These are phyloP conservation scores for Scelioninae gen. 1 DNA, from an alignment of 2,888 invertebrate species.

Conservation along the genomic window DNA sequence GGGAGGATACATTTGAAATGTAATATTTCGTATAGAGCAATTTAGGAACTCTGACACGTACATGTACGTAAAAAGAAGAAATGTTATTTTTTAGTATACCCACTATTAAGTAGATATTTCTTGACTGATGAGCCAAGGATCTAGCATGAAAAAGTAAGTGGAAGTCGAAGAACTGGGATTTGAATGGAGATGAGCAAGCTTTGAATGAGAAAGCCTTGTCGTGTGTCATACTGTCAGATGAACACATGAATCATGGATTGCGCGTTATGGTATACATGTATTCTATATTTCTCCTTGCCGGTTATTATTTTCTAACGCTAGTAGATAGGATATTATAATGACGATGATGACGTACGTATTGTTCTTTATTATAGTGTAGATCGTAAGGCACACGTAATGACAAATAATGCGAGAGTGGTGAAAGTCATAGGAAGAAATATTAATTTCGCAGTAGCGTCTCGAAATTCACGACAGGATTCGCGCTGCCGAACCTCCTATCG, in stretches of 20 bases:
- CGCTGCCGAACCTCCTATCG: constrained; percentile 53
- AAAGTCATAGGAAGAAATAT: constrained; percentile 72
- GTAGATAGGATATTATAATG: constrained; percentile 26
- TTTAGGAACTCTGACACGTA: constrained; percentile 50
- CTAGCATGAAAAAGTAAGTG: constrained; percentile 45
- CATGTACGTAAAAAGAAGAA: constrained; percentile 29
- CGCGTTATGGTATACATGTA: background rate
- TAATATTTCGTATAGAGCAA: constrained; percentile 25
- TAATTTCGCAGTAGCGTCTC: constrained; percentile 61
- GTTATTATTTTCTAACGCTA: constrained; percentile 62
- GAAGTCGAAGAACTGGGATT: constrained; percentile 46
- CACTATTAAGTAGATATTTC: constrained; percentile 30
- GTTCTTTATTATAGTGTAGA: constrained; percentile 38
- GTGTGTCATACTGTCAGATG: constrained; percentile 53
- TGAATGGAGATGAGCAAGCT: constrained; percentile 46
- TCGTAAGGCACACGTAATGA: constrained; percentile 62
- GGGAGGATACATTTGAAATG: constrained; percentile 10
- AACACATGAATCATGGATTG: constrained; percentile 51
- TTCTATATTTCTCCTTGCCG: constrained; percentile 29
- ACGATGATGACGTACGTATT: constrained; percentile 46
- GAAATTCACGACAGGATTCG: constrained; percentile 53
- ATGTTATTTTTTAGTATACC: constrained; percentile 22
- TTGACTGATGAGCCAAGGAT: constrained; percentile 55
- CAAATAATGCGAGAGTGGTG: constrained; percentile 75
- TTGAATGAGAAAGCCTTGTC: constrained; percentile 61